Base-by-base conservation (phyloP, 2,113 vertebrate genomes). In the Oncorhynchus kisutch region DNA sequence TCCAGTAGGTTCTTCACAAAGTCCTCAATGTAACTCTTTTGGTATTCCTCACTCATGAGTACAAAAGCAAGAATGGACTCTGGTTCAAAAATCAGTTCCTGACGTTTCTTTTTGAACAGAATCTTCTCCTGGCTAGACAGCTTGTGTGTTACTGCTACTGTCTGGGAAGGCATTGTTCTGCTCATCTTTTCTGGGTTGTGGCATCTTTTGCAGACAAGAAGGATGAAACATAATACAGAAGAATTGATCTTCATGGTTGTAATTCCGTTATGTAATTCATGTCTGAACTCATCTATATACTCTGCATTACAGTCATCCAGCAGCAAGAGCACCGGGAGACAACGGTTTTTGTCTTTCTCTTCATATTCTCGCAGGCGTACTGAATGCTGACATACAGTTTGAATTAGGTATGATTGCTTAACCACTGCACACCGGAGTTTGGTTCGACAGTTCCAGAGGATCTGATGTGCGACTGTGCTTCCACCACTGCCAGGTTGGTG, bases 401-500 rank as follows among this genome's bases (percentile, higher is more conserved):
- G 71, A 62, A 87, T 72, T 11, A 85, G 1, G 20, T 89, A 88
- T 0, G 81, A 0, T 5, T 87, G 54, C 72, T 90, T 94, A 66
- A 93, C 88, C 67, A 92, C 84, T 2, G 93, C 92, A 78, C 93
- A 94, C 57, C 91, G 80, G 0, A 93, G 82, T 59, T 87, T 84
- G 45, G 25, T 91, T 0, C 27, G 91, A 71, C 74, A 87, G 71
- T 86, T 92, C 94, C 94, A 95, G 0, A 95, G 81, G 34, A 94
- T 67, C 76, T 95, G 93, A 0, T 91, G 75, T 73, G 92, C 93
- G 3, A 94, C 91, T 77, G 94, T 95, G 70, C 93, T 95, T 77
- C 94, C 94, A 24, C 94, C 94, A 0, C 94, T 93, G 0, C 94
- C 93, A 0, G 94, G 92, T 20, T 94, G 91, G 70, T 95, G 94